A percentile compares a stretch with the other conserved stretches of the same genome.
phyloP scores from a whole-genome alignment of 2,113 vertebrate genomes.

The Lota lota region DNA sequence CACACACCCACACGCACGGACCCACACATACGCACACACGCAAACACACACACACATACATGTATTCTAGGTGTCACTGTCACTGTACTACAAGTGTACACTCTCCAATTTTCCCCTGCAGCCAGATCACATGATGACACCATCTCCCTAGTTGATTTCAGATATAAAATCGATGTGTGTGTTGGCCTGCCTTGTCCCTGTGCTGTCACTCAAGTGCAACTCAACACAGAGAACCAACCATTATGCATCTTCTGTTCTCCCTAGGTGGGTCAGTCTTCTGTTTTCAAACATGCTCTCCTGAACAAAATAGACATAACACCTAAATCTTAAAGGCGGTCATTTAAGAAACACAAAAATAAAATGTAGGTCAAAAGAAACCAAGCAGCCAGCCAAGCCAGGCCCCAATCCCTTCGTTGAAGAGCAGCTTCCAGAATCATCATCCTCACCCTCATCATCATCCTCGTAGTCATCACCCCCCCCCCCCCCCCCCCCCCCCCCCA shows the following conservation, averaged over 20 bases:
- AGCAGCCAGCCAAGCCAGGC: not conserved
- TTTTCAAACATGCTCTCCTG: no score
- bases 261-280: not conserved
- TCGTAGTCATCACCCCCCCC: no score
- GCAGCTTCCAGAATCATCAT: slow-evolving; percentile 21
- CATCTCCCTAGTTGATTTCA: not conserved
- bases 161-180: slow-evolving; percentile 1
- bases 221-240: no score
- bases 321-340: no score
- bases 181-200: slow-evolving; percentile 24
- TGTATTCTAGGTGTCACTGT: not conserved
- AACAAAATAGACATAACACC: no score
- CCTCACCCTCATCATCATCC: no score
- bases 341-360: no score
- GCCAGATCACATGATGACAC: not conserved
- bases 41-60: no score
- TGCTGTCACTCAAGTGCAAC: slow-evolving; percentile 47
- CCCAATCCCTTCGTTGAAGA: slow-evolving; percentile 10
- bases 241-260: slow-evolving; percentile 24
- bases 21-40: not conserved
- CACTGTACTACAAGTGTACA: not conserved
- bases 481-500: no score
- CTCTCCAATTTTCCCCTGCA: not conserved
- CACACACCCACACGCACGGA: no score
- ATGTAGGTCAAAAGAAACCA: not conserved